Base-by-base conservation (phyloP, 2,113 vertebrate genomes). In the Macrotis lagotis region DNA sequence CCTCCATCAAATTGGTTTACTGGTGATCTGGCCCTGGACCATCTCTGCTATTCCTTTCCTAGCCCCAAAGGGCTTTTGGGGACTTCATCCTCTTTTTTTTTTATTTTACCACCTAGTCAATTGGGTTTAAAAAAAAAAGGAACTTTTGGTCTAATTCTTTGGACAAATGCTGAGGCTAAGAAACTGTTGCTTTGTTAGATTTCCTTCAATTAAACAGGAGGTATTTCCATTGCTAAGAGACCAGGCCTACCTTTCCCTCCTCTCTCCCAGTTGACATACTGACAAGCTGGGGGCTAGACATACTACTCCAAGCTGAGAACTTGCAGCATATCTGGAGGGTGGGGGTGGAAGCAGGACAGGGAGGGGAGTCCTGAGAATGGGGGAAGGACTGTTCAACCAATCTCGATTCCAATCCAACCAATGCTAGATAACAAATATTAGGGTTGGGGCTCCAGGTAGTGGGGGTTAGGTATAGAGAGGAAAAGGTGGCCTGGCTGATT, bases 321-420 rank as follows among this genome's bases (percentile, higher is more conserved):
- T 44, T 83, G 37, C 47, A 90, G 44, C n/a, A 22, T 22, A 22
- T 47, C 12, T 14, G 28, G 44, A n/a, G n/a, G 22, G 8, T 48
- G 50, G 24, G 2, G 0, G 8, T 8, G 3, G 53, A 25, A 31
- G 24, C 26, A 26, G 11, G 11, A 37, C 8, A 8, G 2, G 19
- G 37, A 44, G 2, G 8, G 4, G 3, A 5, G 25, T n/a, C n/a
- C 19, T 25, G 14, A 14, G 4, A 9, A 4, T 4, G 55, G 0
- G 16, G 48, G 47, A 25, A 50, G 26, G 89, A 89, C 74, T 44
- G 14, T 59, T 59, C 55, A 66, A 31, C 55, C 55, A 66, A 37
- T 44, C 37, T 83, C 4, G 16, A 19, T 83, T 83, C n/a, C 37
- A 83, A 83, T 22, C n/a, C 66, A 44, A 83, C 66, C n/a, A 22